Evolutionary conservation across 2,113 vertebrate genomes (phyloP), one percentile per base, ranked within the genome.

Genomic region (Carassius carassius): DNA sequence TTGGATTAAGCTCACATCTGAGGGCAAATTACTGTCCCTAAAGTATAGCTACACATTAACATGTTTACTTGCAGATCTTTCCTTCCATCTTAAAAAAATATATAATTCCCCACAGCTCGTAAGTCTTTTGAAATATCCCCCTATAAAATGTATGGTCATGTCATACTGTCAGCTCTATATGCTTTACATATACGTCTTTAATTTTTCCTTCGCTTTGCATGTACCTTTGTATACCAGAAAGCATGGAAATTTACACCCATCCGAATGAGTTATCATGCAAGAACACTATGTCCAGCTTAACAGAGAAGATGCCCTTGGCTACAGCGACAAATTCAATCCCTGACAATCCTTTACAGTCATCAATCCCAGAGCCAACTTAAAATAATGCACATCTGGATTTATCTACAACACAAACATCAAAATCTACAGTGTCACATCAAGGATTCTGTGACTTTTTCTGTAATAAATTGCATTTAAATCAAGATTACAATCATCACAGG

Each of bases 251-350:
- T 5, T 67, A 17, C 14, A 65, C 21, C 19, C 21, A 17, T 58
- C 54, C 37, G 1, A 35, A 58, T 82, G 49, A 82, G 29, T 62
- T 58, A 58, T 35, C 17, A 69, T 35, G 10, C 32, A 74, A 1
- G 16, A 37, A 9, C 29, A 19, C 9, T 17, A 5, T 32, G 23
- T 81, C 62, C 13, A 67, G 37, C 6, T 82, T 12, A 73, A 69
- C 67, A 73, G 29, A 56, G 47, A 25, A 6, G 37, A 83, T 23
- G 56, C 21, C 56, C 56, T 62, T 62, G 77, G 56, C 58, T 62
- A 25, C 32, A 82, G 78, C 78, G 83, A 83, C 67, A 82, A 51
- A 77, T 82, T 72, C 72, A 82, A 62, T 79, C 6, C 29, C 35
- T 72, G 67, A 12, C 67, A n/a, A 21, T 74, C 41, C 41, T 47